Percentiles rank a stretch among this genome's conserved stretches.
phyloP scores from a whole-genome alignment of 2,888 invertebrate species.

The Amiota communis region DNA sequence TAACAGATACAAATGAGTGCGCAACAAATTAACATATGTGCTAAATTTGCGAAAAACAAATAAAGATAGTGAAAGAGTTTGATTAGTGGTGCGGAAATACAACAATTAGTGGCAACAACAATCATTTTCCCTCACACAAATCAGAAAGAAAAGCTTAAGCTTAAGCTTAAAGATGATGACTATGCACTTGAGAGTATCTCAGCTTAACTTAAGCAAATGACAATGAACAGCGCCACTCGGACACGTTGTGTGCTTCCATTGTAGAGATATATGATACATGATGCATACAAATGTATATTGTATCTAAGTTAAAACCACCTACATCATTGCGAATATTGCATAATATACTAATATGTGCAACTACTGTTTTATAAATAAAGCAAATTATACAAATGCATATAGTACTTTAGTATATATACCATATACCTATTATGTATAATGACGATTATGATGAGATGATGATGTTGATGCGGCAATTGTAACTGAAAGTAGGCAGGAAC shows the following conservation, averaged over 20 bases:
- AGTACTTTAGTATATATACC: too few relatives aligned
- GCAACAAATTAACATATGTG: conserved; percentile 34
- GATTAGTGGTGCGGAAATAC: conserved; percentile 53
- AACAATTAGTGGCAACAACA: conserved; percentile 63
- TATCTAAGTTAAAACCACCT: conserved; percentile 34
- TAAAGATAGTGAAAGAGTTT: background rate
- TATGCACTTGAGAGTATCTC: background rate
- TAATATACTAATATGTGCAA: background rate
- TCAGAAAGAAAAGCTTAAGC: conserved; percentile 1
- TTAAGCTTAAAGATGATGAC: conserved; percentile 51
- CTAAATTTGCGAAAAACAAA: conserved; percentile 42
- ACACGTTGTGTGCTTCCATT: background rate
- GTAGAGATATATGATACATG: background rate
- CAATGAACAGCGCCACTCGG: conserved; percentile 21
- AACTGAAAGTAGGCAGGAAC: conserved; percentile 4
- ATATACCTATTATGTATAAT: too few relatives aligned
- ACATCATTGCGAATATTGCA: conserved; percentile 1
- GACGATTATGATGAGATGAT: background rate
- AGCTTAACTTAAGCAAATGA: background rate
- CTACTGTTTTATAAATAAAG: conserved; percentile 42
- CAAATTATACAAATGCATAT: conserved; percentile 53
- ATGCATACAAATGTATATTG: conserved; percentile 34
- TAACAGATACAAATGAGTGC: conserved; percentile 27
- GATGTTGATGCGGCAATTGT: conserved; percentile 16
- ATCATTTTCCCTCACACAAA: conserved; percentile 36